Evolutionary conservation across 2,888 invertebrate genomes (phyloP), one percentile per base, ranked within the genome.

Genomic region (Sycophila texana): DNA sequence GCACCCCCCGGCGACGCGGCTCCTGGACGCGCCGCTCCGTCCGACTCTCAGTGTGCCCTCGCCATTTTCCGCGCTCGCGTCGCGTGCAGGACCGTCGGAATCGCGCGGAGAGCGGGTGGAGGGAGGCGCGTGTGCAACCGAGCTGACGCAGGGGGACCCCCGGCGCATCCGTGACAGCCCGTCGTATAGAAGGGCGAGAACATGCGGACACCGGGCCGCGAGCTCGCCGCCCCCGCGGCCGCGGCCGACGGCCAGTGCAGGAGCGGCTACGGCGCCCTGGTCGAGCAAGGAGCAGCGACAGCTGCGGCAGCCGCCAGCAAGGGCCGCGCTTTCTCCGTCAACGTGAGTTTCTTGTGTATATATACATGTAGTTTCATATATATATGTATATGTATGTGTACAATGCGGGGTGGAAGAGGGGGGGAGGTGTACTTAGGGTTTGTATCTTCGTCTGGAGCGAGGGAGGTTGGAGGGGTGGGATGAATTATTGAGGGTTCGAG

Each of bases 301-400:
- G 39, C 55, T 16, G 30, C 66, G 0, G 16, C 30, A n/a, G 16
- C 55, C 10, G 18, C 75, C 18, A 13, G 1, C 16, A 75, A 79
- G 47, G 66, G 58, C 12, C 68, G 60, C 26, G 57, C 20, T 20
- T 20, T 58, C 16, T 68, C 47, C 26, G 22, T 61, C 55, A 70
- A 74, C 10, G 79, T 79, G 49, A 79, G 79, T 74, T 70, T 12
- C 13, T n/a, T n/a, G n/a, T n/a, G n/a, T n/a, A n/a, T n/a, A n/a
- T n/a, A n/a, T n/a, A n/a, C n/a, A n/a, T n/a, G n/a, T n/a, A n/a
- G n/a, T n/a, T n/a, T n/a, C n/a, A n/a, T n/a, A n/a, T n/a, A n/a
- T n/a, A n/a, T n/a, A n/a, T 26, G 26, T 26, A 26, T 26, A 3
- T 26, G 26, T 26, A 26, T 26, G 26, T 3, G 26, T 26, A 26